These are phyloP conservation scores for Punctoribates punctum DNA, from an alignment of 2,888 invertebrate species.

Conservation along the genomic window DNA sequence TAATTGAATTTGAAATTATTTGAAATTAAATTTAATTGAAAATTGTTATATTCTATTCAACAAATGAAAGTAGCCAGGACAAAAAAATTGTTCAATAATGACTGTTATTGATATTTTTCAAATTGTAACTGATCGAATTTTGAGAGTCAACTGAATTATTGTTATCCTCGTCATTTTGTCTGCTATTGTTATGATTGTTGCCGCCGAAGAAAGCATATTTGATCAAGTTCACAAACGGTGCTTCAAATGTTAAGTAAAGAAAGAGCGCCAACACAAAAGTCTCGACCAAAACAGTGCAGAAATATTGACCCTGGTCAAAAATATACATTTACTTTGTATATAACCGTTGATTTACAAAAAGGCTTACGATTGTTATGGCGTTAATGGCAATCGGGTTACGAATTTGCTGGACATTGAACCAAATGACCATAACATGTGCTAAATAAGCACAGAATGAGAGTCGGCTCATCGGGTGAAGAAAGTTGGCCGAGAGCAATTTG, in stretches of 20 bases:
- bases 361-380: slow-evolving; percentile 21
- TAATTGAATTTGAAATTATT: too few relatives aligned
- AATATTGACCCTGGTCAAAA: slow-evolving; percentile 43
- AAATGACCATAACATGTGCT: slow-evolving; percentile 35
- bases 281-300: slow-evolving; percentile 44
- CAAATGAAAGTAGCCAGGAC: too few relatives aligned
- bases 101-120: too few relatives aligned
- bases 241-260: slow-evolving; percentile 46
- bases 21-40: too few relatives aligned
- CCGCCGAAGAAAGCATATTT: slow-evolving; percentile 42
- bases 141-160: too few relatives aligned
- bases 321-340: background rate
- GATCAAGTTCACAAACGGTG: slow-evolving; percentile 46
- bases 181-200: too few relatives aligned
- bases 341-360: too few relatives aligned
- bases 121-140: too few relatives aligned
- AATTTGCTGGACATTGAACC: slow-evolving; percentile 36
- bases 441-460: slow-evolving; percentile 39
- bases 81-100: too few relatives aligned
- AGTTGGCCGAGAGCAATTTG: slow-evolving; percentile 32
- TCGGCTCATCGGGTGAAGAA: slow-evolving; percentile 39
- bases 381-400: slow-evolving; percentile 14
- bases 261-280: slow-evolving; percentile 42
- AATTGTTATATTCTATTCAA: too few relatives aligned
- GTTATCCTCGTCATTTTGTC: too few relatives aligned